A percentile compares a stretch with the other conserved stretches of the same genome.
Conservation (phyloP, 2,797 vertebrate genomes). For the Rhinatrema bivittatum region DNA sequence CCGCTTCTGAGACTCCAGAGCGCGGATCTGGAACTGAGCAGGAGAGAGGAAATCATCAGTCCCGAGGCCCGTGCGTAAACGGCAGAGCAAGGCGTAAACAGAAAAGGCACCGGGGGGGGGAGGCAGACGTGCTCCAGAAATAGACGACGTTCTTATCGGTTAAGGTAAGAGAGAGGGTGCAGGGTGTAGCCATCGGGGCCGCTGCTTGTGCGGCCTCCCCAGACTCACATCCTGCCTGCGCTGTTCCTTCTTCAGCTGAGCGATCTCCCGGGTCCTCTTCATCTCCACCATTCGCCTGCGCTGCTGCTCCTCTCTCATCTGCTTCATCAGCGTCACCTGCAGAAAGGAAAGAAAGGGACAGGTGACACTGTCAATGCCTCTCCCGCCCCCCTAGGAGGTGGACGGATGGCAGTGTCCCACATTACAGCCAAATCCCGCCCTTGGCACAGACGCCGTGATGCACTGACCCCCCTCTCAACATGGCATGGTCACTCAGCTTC, state of each 20-base stretch:
- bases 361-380: too few species aligned
- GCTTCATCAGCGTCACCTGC: constrained; percentile 89
- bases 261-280: constrained; percentile 89
- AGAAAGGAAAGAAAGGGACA: fast-evolving
- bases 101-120: not conserved
- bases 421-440: too few species aligned
- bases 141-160: too few species aligned
- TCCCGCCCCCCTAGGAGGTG: not conserved
- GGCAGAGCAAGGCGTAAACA: not conserved
- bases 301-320: constrained; percentile 97
- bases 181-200: too few species aligned
- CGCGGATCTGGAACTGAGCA: constrained; percentile 89
- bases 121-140: too few species aligned
- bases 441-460: too few species aligned
- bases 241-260: constrained; percentile 94
- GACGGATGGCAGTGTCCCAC: too few species aligned
- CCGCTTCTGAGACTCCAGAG: constrained; percentile 90
- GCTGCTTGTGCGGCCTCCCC: too few species aligned
- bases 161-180: too few species aligned
- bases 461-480: too few species aligned
- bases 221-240: constrained; percentile 79
- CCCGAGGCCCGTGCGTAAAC: not conserved
- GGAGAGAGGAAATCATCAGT: not conserved
- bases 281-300: constrained; percentile 82
- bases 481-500: too few species aligned